Percentiles rank a stretch among this genome's conserved stretches.
Conservation (phyloP, 2,113 vertebrate genomes). For the Gavia stellata region DNA sequence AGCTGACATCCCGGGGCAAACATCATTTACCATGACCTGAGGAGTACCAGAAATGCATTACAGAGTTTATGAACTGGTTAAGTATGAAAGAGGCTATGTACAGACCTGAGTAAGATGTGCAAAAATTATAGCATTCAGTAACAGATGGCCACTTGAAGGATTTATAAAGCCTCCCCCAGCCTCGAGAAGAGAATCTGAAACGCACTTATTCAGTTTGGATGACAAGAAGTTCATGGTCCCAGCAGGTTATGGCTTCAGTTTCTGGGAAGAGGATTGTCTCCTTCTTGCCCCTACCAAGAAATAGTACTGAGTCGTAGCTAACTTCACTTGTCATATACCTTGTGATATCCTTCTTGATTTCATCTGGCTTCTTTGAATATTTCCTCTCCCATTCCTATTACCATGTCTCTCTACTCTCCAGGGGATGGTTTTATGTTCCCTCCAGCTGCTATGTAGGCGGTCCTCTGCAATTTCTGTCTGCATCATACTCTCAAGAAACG, state of each 20-base stretch:
- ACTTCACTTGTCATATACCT: neutral
- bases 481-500: neutral
- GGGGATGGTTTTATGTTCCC: neutral
- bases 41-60: neutral
- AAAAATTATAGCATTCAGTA: neutral
- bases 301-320: neutral
- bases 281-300: neutral
- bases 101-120: neutral
- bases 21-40: neutral
- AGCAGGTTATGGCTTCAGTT: neutral
- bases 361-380: neutral
- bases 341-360: neutral
- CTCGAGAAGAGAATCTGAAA: neutral
- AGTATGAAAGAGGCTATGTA: neutral
- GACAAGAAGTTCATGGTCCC: neutral
- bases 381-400: neutral
- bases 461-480: neutral
- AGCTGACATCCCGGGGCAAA: neutral
- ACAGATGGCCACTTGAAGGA: neutral
- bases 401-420: neutral
- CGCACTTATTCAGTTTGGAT: neutral
- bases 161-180: neutral
- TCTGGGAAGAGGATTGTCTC: neutral
- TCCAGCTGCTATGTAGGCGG: fast-evolving
- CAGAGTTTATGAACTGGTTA: neutral